Conservation (phyloP, 1,140 invertebrate species). For the Lepidurus arcticus region DNA sequence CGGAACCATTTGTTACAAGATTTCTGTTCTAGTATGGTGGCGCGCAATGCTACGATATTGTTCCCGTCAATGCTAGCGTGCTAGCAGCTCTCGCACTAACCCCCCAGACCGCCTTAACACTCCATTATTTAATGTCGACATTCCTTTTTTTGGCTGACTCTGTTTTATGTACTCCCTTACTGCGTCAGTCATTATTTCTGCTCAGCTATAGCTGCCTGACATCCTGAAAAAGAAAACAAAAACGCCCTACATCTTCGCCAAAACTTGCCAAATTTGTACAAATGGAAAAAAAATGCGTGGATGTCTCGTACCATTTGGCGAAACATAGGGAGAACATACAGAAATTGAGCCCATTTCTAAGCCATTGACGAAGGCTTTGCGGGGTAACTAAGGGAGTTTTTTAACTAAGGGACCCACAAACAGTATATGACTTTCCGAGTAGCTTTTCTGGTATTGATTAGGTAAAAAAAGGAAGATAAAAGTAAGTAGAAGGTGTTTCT, state of each 20-base stretch:
- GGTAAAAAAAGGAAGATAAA: background rate
- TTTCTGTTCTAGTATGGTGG: background rate
- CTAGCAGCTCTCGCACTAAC: background rate
- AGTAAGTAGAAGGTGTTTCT: slow-evolving; percentile 15
- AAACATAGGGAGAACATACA: too few species aligned
- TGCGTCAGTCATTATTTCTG: background rate
- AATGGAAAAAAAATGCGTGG: too few species aligned
- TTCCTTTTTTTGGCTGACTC: background rate
- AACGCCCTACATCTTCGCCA: background rate
- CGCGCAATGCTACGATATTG: background rate
- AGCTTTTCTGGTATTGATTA: background rate
- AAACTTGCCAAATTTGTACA: background rate
- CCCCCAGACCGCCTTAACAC: background rate
- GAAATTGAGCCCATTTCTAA: too few species aligned
- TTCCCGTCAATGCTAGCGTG: background rate
- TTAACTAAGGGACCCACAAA: too few species aligned
- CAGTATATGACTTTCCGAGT: too few species aligned
- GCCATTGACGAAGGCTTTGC: too few species aligned
- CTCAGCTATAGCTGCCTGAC: background rate
- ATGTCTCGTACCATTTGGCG: too few species aligned
- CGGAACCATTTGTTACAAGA: background rate
- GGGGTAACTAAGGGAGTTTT: too few species aligned
- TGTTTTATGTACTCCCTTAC: background rate
- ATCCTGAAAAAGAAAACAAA: background rate
- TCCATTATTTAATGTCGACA: slow-evolving; percentile 3